A percentile compares a stretch with the other conserved stretches of the same genome.
Conservation (phyloP, 2,113 vertebrate species). For the Trachemys scripta region DNA sequence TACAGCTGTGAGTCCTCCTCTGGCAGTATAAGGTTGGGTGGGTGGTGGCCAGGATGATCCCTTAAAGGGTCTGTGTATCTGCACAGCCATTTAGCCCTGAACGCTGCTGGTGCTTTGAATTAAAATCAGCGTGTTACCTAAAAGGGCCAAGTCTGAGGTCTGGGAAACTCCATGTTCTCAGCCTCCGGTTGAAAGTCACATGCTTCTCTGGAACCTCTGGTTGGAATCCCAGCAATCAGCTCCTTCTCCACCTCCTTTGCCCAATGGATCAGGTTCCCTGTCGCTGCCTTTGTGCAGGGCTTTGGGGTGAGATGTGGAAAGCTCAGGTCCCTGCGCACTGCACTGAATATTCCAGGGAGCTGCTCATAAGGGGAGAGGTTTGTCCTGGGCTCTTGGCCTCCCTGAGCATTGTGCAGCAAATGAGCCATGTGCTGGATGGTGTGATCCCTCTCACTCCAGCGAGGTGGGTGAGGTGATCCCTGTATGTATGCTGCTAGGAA, state of each 20-base stretch:
- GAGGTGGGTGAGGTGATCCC: not conserved
- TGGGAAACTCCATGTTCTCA: not conserved
- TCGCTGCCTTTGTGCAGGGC: not conserved
- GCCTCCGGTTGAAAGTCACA: not conserved
- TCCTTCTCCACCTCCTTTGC: not conserved
- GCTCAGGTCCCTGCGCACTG: not conserved
- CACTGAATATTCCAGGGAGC: not conserved
- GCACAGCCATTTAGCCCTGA: not conserved
- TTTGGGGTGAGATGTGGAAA: not conserved
- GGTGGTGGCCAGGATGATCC: not conserved
- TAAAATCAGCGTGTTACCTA: not conserved
- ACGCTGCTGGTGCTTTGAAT: not conserved
- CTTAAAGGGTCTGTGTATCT: not conserved
- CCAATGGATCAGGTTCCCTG: not conserved
- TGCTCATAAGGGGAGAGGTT: not conserved
- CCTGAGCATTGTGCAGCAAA: not conserved
- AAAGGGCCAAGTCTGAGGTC: not conserved
- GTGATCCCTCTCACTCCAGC: too few species aligned
- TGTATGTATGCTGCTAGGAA: not conserved
- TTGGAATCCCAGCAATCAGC: not conserved
- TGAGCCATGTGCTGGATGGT: not conserved
- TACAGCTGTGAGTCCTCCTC: conserved; percentile 85
- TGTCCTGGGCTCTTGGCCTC: not conserved
- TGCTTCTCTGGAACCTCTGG: not conserved
- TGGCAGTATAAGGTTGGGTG: not conserved